phyloP scores from a whole-genome alignment of 2,113 vertebrate species.

The Callocephalon fimbriatum region DNA sequence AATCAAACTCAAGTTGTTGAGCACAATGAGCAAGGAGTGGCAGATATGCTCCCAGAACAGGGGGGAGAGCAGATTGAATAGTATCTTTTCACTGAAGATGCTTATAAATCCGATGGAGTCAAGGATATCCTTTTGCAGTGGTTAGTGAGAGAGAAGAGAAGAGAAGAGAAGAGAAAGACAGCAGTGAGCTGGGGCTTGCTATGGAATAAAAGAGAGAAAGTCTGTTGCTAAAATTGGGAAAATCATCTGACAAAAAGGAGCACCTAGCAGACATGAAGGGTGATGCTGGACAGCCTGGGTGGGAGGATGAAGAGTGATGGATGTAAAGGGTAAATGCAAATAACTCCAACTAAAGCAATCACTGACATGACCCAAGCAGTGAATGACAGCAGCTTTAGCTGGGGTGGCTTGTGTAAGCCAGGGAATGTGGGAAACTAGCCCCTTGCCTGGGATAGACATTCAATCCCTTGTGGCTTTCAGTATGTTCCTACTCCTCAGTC shows the following conservation, averaged over 20 bases:
- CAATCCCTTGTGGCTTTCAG: neutral
- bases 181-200: neutral
- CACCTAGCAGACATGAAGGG: neutral
- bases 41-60: neutral
- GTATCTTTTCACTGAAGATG: neutral
- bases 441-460: neutral
- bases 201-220: neutral
- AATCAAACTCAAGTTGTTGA: neutral
- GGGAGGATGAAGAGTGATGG: neutral
- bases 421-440: neutral
- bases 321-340: neutral
- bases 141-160: neutral
- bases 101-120: neutral
- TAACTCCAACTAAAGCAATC: neutral
- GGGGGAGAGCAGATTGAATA: neutral
- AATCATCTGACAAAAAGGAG: neutral
- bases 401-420: rapidly evolving
- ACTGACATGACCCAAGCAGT: neutral
- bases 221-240: neutral
- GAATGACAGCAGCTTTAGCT: neutral
- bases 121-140: neutral
- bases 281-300: neutral
- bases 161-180: neutral
- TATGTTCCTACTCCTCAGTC: neutral
- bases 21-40: neutral